Base-by-base conservation (phyloP, 2,797 vertebrate species). In the Pampus argenteus region DNA sequence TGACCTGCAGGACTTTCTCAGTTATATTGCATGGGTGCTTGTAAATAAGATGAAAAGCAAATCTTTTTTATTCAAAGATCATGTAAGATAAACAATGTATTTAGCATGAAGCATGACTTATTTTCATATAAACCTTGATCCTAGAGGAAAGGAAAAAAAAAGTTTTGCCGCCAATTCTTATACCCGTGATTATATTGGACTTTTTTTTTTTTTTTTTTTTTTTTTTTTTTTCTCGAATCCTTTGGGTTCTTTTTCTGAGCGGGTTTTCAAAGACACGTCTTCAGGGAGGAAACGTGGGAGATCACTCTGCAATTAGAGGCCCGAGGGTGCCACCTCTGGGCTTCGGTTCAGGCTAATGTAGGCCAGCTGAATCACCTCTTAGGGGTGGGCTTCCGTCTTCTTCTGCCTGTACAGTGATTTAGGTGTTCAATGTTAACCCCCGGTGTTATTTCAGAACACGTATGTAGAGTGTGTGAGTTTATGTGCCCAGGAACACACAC, bases 21-120 rank as follows among this genome's bases (percentile, higher is more conserved):
- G 95, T 95, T 96, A 94, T 95, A 82, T 91, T 97, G 96, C 97
- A 98, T 97, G 97, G 96, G 96, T 97, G 95, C 95, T 95, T 95
- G 91, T 95, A 94, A 93, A 95, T 94, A 95, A 95, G 94, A 94
- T 93, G 91, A 94, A 94, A 94, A 92, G 92, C 88, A 88, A 90
- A 94, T 97, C 96, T 97, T 95, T 95, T 93, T 93, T 93, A 97
- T 96, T 96, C 95, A 96, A 95, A 98, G 95, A 97, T 96, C 96
- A 96, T 97, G 97, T 98, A 98, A 97, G 96, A 97, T 98, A 98
- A 98, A 98, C 96, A 81, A 96, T 97, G 97, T 99, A 98, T 99
- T 98, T 99, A 98, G 98, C 98, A 99, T 99, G 98, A 97, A 97
- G 98, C 98, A 98, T 98, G 97, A 97, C 96, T 98, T 99, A 98